Percentiles rank a stretch among this genome's conserved stretches.
Evolutionary conservation across 2,797 vertebrate genomes (phyloP).

Genomic region (Hydrophis major): DNA sequence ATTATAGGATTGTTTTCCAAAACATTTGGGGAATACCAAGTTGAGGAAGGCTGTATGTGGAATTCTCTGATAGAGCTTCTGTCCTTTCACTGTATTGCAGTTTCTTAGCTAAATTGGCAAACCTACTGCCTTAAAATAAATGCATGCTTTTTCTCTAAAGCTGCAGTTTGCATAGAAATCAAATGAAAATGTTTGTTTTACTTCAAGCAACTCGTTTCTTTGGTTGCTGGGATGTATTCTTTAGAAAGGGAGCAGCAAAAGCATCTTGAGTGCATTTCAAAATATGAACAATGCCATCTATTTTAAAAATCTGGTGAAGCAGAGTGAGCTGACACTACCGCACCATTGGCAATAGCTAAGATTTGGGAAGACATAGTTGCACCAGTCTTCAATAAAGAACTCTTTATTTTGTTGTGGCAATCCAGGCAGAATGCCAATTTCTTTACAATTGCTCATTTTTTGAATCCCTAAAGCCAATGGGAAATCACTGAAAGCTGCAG

Average conservation of each 20-base stretch:
- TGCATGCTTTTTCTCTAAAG: background rate
- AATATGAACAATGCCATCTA: background rate
- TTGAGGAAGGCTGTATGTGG: background rate
- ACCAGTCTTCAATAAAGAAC: background rate
- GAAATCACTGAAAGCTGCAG: constrained; percentile 7
- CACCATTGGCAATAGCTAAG: background rate
- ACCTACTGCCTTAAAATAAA: background rate
- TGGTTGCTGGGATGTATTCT: background rate
- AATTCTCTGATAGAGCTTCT: background rate
- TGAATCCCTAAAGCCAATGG: constrained; percentile 3
- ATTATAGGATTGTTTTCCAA: background rate
- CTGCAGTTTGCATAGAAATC: background rate
- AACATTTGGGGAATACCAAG: background rate
- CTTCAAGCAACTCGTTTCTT: background rate
- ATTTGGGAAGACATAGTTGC: background rate
- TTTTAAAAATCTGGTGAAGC: background rate
- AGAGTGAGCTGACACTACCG: background rate
- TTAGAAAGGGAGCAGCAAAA: background rate
- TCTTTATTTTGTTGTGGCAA: background rate
- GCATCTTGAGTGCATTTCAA: background rate
- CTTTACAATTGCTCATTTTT: constrained; percentile 7
- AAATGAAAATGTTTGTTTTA: background rate
- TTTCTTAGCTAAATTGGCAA: background rate
- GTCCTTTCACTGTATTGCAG: background rate
- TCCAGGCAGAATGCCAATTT: background rate